phyloP scores from a whole-genome alignment of 2,797 vertebrate species.

The Antennarius maculatus region DNA sequence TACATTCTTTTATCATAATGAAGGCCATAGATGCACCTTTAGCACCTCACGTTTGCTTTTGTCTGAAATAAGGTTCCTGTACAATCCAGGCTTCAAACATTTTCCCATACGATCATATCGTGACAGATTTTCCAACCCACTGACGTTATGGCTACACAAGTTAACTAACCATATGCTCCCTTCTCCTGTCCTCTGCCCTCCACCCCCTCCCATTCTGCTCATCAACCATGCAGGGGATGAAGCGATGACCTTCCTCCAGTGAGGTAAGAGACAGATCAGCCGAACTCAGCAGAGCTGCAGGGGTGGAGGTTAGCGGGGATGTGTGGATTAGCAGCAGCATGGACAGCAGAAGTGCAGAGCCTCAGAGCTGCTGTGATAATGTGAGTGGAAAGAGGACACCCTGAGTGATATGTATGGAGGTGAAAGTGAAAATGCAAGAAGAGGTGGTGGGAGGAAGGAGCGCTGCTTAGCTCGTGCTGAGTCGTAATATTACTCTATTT shows the following conservation, averaged over 20 bases:
- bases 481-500: conserved; percentile 40
- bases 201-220: conserved; percentile 29
- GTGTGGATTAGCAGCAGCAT: conserved; percentile 36
- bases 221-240: conserved; percentile 46
- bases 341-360: conserved; percentile 37
- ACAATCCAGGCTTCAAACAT: conserved; percentile 36
- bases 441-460: conserved; percentile 12
- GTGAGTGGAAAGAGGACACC: conserved; percentile 19
- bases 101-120: conserved; percentile 39
- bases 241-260: conserved; percentile 61
- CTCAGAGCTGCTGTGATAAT: conserved; percentile 43
- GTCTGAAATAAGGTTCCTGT: background rate
- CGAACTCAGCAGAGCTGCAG: conserved; percentile 54
- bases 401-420: conserved; percentile 3
- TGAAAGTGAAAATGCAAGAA: background rate
- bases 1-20: background rate
- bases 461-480: conserved; percentile 53
- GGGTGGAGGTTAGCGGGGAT: background rate
- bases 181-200: conserved; percentile 19
- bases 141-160: conserved; percentile 43
- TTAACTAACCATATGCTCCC: conserved; percentile 62
- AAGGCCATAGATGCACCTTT: background rate
- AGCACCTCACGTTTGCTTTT: background rate
- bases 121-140: conserved; percentile 51
- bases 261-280: conserved; percentile 42